Evolutionary conservation across 2,797 vertebrate genomes (phyloP).

Genomic region (Carapus acus): DNA sequence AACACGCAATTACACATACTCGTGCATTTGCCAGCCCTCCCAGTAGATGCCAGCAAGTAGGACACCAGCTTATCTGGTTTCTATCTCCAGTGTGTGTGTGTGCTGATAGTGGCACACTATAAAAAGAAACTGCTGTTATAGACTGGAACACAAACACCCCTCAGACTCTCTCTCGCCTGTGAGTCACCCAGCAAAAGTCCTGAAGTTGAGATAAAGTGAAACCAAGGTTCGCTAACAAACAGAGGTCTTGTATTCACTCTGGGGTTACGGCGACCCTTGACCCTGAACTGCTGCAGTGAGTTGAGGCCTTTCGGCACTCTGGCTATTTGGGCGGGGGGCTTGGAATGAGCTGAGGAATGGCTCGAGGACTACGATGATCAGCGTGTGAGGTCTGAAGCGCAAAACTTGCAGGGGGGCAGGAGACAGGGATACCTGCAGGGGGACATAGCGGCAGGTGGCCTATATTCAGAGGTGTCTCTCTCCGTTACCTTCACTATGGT

Average conservation of each 20-base stretch:
- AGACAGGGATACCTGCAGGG: too few relatives aligned
- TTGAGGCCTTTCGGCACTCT: not conserved
- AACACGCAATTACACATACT: too few relatives aligned
- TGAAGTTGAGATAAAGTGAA: too few relatives aligned
- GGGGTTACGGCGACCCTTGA: not conserved
- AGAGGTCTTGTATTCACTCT: not conserved
- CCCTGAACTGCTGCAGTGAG: not conserved
- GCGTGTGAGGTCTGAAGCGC: conserved; percentile 27
- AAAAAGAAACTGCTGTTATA: conserved; percentile 70
- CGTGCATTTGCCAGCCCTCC: conserved; percentile 41
- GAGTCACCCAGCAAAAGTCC: conserved; percentile 35
- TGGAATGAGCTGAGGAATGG: not conserved
- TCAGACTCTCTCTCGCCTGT: conserved; percentile 41
- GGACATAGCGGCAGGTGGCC: too few relatives aligned
- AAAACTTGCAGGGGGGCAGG: not conserved
- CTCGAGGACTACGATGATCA: conserved; percentile 5
- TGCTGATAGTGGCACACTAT: conserved; percentile 68
- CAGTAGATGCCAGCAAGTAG: conserved; percentile 66
- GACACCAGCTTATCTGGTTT: conserved; percentile 64
- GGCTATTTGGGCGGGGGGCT: not conserved
- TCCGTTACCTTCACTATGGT: too few relatives aligned
- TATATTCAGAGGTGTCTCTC: too few relatives aligned
- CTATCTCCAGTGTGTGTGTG: conserved; percentile 59
- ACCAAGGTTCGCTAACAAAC: conserved; percentile 36
- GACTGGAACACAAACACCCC: conserved; percentile 54